Conservation (phyloP, 1,140 invertebrate species). For the Aphelenchoides fujianensis region DNA sequence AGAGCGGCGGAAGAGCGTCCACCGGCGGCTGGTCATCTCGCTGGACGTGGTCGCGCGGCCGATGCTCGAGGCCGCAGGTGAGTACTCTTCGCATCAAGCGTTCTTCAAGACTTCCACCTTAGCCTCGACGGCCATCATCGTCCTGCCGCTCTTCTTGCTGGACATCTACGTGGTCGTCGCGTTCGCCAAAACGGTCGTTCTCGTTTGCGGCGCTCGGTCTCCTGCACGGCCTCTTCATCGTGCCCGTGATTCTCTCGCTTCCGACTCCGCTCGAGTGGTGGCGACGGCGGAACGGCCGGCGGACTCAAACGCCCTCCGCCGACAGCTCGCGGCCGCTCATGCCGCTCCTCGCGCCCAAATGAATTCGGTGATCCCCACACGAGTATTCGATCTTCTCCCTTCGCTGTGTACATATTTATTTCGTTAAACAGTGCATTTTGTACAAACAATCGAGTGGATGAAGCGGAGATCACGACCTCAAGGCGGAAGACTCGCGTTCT, state of each 20-base stretch:
- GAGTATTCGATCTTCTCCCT: not conserved
- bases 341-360: not conserved
- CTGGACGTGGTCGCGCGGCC: conserved; percentile 82
- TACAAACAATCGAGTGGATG: not conserved
- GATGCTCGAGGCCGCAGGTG: conserved; percentile 85
- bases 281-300: not conserved
- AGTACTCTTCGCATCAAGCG: no score
- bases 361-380: not conserved
- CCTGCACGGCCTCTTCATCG: conserved; percentile 81
- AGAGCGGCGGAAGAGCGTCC: not conserved
- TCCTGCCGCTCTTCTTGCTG: conserved; percentile 77
- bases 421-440: not conserved
- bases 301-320: not conserved
- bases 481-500: not conserved
- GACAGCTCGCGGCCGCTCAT: not conserved
- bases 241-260: conserved; percentile 75
- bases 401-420: not conserved
- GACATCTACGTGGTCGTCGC: conserved; percentile 90
- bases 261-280: not conserved
- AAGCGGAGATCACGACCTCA: not conserved
- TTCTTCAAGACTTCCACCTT: no score
- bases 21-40: conserved; percentile 63
- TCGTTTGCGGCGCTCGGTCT: conserved; percentile 88
- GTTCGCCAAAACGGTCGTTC: conserved; percentile 93
- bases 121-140: conserved; percentile 83